Base-by-base conservation (phyloP, 2,888 invertebrate species). In the Glaucopsyche alexis region DNA sequence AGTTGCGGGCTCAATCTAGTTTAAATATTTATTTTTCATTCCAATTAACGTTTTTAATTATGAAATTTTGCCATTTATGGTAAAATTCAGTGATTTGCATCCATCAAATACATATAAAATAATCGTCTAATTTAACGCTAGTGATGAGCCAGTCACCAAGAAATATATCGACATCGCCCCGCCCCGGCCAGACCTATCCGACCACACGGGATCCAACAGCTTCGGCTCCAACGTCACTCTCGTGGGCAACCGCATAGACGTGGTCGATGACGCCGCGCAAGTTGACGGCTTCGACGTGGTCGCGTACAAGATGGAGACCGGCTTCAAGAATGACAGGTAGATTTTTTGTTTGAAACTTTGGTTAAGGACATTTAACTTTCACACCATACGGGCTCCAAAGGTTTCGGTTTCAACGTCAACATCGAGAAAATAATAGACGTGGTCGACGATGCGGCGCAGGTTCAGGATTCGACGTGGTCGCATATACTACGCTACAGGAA, bases 191-290 rank as follows among this genome's bases (percentile, higher is more conserved):
- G 88, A 89, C 7, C 75, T 81, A 3, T 80, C 81, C 79, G 89
- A 89, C 72, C 89, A 91, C 72, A 82, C 90, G 2, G 90, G 89
- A 38, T 94, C 94, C 0, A 94, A 94, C 74, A 96, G 96, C 80
- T 96, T 98, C 85, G 97, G 97, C 0, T 29, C 29, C 1, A 97
- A 96, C 82, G 95, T 96, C 5, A 95, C 96, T 4, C 90, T 98
- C 7, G 95, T 97, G 49, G 98, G 98, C 40, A 98, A 98, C 87
- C 94, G 98, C 81, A 97, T 98, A 76, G 97, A 98, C 81, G 95
- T 98, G 67, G 92, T 89, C 14, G 86, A 87, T 50, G 87, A 89
- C 72, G 84, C 78, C 13, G 78, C 79, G 13, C 83, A 80, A 60
- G 84, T 81, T 0, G 80, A 83, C 60, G 93, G 95, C 49, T 90